Conservation (phyloP, 2,888 invertebrate genomes). For the Baronia brevicornis region DNA sequence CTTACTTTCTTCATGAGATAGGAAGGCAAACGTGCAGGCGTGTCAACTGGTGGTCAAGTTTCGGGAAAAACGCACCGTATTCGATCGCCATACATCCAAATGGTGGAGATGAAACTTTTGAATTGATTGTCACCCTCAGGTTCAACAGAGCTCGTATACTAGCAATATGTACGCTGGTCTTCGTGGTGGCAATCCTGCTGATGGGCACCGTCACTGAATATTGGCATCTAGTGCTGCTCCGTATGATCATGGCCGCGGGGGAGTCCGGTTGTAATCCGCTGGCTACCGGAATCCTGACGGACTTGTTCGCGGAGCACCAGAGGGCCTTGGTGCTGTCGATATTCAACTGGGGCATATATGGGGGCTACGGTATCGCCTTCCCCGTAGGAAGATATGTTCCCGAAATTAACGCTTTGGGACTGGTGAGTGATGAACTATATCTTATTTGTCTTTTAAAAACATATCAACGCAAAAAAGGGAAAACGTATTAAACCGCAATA, state of each 20-base stretch:
- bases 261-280: slow-evolving; percentile 92
- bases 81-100: neutral
- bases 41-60: no score
- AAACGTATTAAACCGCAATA: no score
- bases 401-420: slow-evolving; percentile 80
- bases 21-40: no score
- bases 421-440: slow-evolving; percentile 65
- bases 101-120: neutral
- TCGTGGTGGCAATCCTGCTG: slow-evolving; percentile 88
- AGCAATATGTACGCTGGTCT: slow-evolving; percentile 84
- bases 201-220: slow-evolving; percentile 90
- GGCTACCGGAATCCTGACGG: slow-evolving; percentile 88
- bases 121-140: slow-evolving; percentile 29
- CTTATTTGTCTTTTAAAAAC: no score
- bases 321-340: slow-evolving; percentile 92
- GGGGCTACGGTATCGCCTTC: slow-evolving; percentile 94
- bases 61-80: no score
- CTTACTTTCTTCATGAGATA: no score
- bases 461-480: no score
- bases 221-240: slow-evolving; percentile 91
- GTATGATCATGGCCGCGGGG: slow-evolving; percentile 91
- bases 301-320: slow-evolving; percentile 86
- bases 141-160: slow-evolving; percentile 85
- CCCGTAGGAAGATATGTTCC: slow-evolving; percentile 93
- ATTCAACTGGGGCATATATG: slow-evolving; percentile 97